phyloP scores from a whole-genome alignment of 2,797 vertebrate genomes.

The Chrosomus eos region DNA sequence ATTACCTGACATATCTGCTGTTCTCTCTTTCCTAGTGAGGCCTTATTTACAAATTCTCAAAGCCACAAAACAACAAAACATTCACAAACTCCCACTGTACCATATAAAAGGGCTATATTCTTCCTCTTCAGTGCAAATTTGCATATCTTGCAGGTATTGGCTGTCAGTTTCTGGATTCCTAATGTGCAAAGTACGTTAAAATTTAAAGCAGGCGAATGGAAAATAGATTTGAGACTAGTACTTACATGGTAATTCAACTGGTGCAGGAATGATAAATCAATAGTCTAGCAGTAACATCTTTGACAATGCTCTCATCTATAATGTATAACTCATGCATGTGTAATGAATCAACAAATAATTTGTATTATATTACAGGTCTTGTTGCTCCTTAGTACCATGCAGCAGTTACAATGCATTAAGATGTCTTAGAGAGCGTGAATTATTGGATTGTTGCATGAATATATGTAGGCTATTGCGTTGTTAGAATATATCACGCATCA shows the following conservation, averaged over 20 bases:
- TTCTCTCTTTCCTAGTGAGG: constrained; percentile 12
- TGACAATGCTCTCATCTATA: constrained; percentile 46
- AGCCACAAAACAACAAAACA: constrained; percentile 31
- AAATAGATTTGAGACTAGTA: constrained; percentile 48
- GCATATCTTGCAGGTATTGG: constrained; percentile 41
- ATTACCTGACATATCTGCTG: not conserved
- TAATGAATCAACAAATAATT: constrained; percentile 51
- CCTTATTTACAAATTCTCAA: constrained; percentile 39
- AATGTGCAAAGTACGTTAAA: constrained; percentile 42
- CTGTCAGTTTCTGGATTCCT: constrained; percentile 38
- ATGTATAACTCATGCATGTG: constrained; percentile 47
- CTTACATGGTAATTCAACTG: constrained; percentile 43
- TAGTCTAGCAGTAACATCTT: constrained; percentile 45
- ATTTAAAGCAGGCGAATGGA: constrained; percentile 41
- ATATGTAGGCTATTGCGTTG: not conserved
- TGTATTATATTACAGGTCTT: constrained; percentile 43
- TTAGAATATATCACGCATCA: not conserved
- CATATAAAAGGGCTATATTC: constrained; percentile 28
- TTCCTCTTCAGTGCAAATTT: constrained; percentile 35
- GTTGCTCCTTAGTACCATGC: constrained; percentile 29
- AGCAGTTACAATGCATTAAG: constrained; percentile 43
- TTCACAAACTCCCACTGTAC: not conserved
- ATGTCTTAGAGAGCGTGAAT: constrained; percentile 20
- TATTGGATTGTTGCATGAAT: constrained; percentile 13
- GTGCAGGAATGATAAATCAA: constrained; percentile 48